Conservation (phyloP, 1,140 invertebrate species). For the Lepidurus apus region DNA sequence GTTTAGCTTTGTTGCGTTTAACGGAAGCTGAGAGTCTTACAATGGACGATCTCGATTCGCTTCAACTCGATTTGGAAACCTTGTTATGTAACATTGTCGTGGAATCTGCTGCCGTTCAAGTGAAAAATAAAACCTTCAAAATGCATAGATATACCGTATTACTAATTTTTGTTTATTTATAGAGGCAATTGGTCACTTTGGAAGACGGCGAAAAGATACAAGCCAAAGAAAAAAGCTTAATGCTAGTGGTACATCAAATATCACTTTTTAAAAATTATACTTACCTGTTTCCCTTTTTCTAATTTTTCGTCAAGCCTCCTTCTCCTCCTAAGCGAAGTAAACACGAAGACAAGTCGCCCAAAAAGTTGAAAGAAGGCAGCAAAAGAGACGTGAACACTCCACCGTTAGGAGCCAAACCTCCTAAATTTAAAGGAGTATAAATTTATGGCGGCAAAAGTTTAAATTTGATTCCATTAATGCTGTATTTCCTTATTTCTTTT, state of each 20-base stretch:
- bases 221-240: not conserved
- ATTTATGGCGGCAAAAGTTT: not conserved
- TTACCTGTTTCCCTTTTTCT: not conserved
- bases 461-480: too few species aligned
- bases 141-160: not conserved
- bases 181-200: not conserved
- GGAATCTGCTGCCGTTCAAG: conserved; percentile 64
- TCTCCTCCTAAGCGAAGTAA: conserved; percentile 43
- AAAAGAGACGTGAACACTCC: conserved; percentile 34
- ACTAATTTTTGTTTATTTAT: not conserved
- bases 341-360: conserved; percentile 44
- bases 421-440: conserved; percentile 22
- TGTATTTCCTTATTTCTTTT: too few species aligned
- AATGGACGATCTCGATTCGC: conserved; percentile 75
- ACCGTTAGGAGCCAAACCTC: conserved; percentile 27
- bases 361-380: conserved; percentile 43
- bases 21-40: conserved; percentile 55
- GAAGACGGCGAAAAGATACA: not conserved
- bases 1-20: conserved; percentile 46
- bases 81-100: conserved; percentile 73
- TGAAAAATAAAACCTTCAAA: conserved; percentile 51
- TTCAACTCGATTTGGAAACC: conserved; percentile 83
- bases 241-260: not conserved
- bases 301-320: conserved; percentile 43
- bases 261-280: not conserved